Evolutionary conservation across 2,797 vertebrate genomes (phyloP).

Genomic region (Xiphophorus birchmanni): DNA sequence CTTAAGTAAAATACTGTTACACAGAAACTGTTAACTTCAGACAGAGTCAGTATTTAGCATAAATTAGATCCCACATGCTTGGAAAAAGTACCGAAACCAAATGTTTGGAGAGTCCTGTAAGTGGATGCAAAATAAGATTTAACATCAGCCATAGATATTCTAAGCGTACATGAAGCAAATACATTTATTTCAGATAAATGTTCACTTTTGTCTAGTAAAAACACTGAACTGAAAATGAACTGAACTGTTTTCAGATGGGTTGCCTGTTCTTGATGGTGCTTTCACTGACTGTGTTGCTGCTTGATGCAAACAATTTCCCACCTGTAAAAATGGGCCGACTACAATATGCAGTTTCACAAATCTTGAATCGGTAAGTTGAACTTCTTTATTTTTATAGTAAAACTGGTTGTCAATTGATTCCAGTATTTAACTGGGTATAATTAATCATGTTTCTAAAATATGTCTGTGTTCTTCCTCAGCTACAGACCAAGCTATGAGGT

Average conservation of each 20-base stretch:
- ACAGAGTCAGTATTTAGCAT: no score
- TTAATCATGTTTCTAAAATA: neutral
- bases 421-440: neutral
- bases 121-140: no score
- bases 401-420: neutral
- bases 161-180: no score
- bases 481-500: neutral
- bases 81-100: no score
- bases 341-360: accelerated
- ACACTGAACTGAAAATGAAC: neutral
- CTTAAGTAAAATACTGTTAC: no score
- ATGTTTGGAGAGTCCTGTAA: no score
- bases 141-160: no score
- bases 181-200: neutral
- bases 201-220: neutral
- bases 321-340: accelerated
- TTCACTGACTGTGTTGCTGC: neutral
- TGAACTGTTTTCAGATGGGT: neutral
- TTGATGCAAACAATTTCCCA: neutral
- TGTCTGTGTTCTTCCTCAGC: neutral
- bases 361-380: neutral
- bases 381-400: neutral
- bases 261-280: neutral
- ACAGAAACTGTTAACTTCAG: no score
- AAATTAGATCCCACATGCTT: no score